These are phyloP conservation scores for Electrophaes corylata DNA, from an alignment of 2,888 invertebrate species.

Conservation along the genomic window DNA sequence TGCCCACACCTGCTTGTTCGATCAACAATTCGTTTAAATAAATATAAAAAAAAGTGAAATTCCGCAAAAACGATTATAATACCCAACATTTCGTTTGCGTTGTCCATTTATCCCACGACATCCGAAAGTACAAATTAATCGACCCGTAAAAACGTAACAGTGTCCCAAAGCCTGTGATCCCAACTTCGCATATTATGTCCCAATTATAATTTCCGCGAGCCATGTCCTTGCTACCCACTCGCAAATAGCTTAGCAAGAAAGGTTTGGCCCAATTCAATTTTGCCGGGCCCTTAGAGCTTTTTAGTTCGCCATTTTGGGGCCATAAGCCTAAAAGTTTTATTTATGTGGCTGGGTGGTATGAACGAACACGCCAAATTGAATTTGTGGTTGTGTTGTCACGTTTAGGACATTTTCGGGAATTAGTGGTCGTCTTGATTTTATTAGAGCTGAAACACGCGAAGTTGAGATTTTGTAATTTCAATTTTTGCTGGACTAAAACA, in stretches of 20 bases:
- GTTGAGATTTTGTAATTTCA: conserved; percentile 1
- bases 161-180: conserved; percentile 56
- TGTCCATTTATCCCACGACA: conserved; percentile 19
- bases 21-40: no score
- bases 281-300: conserved; percentile 66
- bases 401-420: conserved; percentile 22
- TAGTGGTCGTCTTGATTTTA: conserved; percentile 28
- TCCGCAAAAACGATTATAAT: conserved; percentile 8
- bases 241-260: conserved; percentile 76
- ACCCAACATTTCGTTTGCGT: conserved; percentile 15
- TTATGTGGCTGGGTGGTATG: conserved; percentile 44
- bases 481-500: neutral
- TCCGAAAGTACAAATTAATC: conserved; percentile 48
- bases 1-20: no score
- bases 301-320: conserved; percentile 65
- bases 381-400: conserved; percentile 32
- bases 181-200: conserved; percentile 71
- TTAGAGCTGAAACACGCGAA: conserved; percentile 13
- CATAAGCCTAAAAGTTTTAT: conserved; percentile 61
- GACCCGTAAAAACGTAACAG: conserved; percentile 54
- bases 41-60: neutral
- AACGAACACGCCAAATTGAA: conserved; percentile 34
- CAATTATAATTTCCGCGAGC: conserved; percentile 73
- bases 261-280: conserved; percentile 74
- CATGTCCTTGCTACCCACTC: conserved; percentile 67